Evolutionary conservation across 2,888 invertebrate genomes (phyloP).

Genomic region (Caenorhabditis sinica): DNA sequence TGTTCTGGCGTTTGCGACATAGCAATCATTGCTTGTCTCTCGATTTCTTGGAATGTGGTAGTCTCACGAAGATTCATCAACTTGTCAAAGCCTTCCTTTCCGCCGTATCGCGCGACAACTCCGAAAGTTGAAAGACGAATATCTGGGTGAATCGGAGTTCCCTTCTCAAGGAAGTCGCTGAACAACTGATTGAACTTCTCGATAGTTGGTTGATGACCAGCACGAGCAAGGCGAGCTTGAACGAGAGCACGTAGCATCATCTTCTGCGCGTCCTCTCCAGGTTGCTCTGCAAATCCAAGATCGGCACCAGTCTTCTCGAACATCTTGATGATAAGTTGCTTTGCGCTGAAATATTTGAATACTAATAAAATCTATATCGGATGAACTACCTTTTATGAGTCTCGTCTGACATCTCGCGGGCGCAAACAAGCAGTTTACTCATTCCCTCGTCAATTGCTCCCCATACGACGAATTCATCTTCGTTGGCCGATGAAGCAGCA

Average conservation of each 20-base stretch:
- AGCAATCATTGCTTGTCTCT: constrained; percentile 74
- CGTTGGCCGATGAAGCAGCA: constrained; percentile 89
- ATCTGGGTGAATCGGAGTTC: constrained; percentile 77
- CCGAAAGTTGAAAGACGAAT: constrained; percentile 74
- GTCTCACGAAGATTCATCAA: constrained; percentile 77
- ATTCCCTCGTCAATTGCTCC: constrained; percentile 84
- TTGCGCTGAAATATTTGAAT: constrained; percentile 57
- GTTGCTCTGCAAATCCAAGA: constrained; percentile 77
- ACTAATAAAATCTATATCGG: neutral
- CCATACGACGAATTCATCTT: constrained; percentile 97
- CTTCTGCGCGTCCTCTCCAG: constrained; percentile 75
- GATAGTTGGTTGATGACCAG: constrained; percentile 78
- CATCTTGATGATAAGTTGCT: constrained; percentile 74
- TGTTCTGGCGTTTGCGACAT: constrained; percentile 73
- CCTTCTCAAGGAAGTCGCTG: constrained; percentile 72
- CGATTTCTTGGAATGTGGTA: constrained; percentile 77
- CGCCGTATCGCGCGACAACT: constrained; percentile 73
- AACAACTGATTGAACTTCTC: constrained; percentile 73
- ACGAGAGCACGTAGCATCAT: constrained; percentile 74
- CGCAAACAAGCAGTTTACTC: constrained; percentile 35
- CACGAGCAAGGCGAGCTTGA: constrained; percentile 75
- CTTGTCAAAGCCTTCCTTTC: constrained; percentile 69
- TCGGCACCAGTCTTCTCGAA: constrained; percentile 75
- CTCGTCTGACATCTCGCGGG: constrained; percentile 50
- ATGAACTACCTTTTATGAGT: constrained; percentile 23